A percentile compares a stretch with the other conserved stretches of the same genome.
phyloP scores from a whole-genome alignment of 2,888 invertebrate genomes.

The Cheilosia vulpina region DNA sequence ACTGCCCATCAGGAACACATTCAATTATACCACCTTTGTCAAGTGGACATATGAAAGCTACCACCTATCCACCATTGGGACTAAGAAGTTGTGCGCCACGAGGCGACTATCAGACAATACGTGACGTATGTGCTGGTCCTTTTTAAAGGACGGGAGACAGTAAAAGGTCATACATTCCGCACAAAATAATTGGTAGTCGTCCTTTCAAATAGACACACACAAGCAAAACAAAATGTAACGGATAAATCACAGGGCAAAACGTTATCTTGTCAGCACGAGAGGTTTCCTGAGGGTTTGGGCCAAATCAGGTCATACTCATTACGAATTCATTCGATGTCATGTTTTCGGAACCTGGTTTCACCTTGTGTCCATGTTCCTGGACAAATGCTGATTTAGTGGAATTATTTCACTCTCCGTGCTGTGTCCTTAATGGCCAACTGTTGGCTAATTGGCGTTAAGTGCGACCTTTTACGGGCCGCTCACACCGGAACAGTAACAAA shows the following conservation, averaged over 20 bases:
- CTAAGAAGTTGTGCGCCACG: constrained; percentile 17
- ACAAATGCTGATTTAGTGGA: constrained; percentile 63
- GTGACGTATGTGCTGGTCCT: constrained; percentile 60
- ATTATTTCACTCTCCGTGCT: constrained; percentile 59
- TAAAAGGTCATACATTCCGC: constrained; percentile 41
- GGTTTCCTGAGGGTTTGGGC: constrained; percentile 58
- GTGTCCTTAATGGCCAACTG: constrained; percentile 70
- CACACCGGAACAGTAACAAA: constrained; percentile 24
- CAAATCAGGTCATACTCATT: constrained; percentile 74
- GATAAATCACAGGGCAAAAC: constrained; percentile 57
- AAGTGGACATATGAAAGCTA: constrained; percentile 51
- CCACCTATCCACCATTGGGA: constrained; percentile 4
- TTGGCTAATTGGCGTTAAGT: constrained; percentile 75
- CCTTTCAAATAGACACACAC: constrained; percentile 12
- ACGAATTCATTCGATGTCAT: constrained; percentile 72
- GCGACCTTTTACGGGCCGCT: constrained; percentile 65
- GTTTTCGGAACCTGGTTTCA: constrained; percentile 59
- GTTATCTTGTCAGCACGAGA: constrained; percentile 62
- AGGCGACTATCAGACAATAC: constrained; percentile 45
- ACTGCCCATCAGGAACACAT: constrained; percentile 69
- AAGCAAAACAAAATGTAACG: neutral
- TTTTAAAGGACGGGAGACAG: neutral
- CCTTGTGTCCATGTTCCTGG: constrained; percentile 33
- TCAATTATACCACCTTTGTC: constrained; percentile 64
- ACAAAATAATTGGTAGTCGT: constrained; percentile 57